Percentiles rank a stretch among this genome's conserved stretches.
Evolutionary conservation across 2,797 vertebrate species (phyloP).

Genomic region (Diplodus puntazzo): DNA sequence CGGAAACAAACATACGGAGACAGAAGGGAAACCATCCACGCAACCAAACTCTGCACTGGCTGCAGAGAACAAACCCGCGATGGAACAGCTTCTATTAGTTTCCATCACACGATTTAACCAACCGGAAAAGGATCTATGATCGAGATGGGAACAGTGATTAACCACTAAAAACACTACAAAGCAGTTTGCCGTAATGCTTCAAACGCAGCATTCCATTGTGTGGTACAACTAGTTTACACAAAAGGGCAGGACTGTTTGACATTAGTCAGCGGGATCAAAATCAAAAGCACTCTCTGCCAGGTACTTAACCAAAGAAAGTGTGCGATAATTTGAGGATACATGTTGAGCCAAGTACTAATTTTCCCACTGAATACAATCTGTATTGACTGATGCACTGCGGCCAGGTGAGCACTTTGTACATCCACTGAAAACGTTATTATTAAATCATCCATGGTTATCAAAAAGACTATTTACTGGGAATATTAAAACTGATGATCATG

Average conservation of each 20-base stretch:
- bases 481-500: background rate
- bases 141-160: slow-evolving; percentile 43
- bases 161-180: slow-evolving; percentile 52
- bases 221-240: slow-evolving; percentile 58
- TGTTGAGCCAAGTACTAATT: slow-evolving; percentile 40
- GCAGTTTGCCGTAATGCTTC: slow-evolving; percentile 37
- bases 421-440: background rate
- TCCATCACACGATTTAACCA: slow-evolving; percentile 13
- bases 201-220: slow-evolving; percentile 51
- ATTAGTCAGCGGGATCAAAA: slow-evolving; percentile 67
- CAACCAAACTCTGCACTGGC: slow-evolving; percentile 6
- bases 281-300: slow-evolving; percentile 49
- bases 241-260: slow-evolving; percentile 70
- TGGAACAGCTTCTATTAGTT: slow-evolving; percentile 6
- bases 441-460: background rate
- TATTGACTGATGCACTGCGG: background rate
- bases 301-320: slow-evolving; percentile 56
- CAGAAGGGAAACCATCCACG: slow-evolving; percentile 2
- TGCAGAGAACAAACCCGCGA: background rate
- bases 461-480: background rate
- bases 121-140: slow-evolving; percentile 18
- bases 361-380: slow-evolving; percentile 36
- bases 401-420: background rate
- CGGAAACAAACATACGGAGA: slow-evolving; percentile 29
- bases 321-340: slow-evolving; percentile 39